phyloP scores from a whole-genome alignment of 1,140 invertebrate species.

The Drosophila seguyi region DNA sequence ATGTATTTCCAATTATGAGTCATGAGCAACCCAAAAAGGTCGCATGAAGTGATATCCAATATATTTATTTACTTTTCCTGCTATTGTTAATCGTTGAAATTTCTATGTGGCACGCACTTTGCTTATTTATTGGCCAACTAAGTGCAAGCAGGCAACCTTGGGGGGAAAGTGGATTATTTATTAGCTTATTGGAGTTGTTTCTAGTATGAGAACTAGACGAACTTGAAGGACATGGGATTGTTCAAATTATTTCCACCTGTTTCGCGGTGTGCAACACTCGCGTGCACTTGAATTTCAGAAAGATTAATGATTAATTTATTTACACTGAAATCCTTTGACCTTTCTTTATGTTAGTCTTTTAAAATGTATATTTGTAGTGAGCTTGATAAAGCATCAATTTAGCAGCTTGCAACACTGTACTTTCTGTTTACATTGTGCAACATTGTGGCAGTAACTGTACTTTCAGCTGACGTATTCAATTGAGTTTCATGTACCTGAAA shows the following conservation, averaged over 20 bases:
- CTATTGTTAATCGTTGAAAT: conserved; percentile 20
- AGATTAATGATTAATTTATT: not conserved
- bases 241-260: not conserved
- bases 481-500: not conserved
- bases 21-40: conserved; percentile 26
- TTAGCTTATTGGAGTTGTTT: conserved; percentile 8
- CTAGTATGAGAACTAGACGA: conserved; percentile 13
- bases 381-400: not conserved
- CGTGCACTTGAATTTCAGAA: not conserved
- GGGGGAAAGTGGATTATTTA: conserved; percentile 30
- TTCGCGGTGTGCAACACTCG: not conserved
- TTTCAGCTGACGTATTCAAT: conserved; percentile 3
- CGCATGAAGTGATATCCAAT: conserved; percentile 4
- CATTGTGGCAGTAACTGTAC: conserved; percentile 2
- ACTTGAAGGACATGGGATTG: conserved; percentile 4
- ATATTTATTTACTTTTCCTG: conserved; percentile 9
- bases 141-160: not conserved
- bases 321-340: not conserved
- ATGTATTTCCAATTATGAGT: conserved; percentile 28
- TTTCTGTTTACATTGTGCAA: not conserved
- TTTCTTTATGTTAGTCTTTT: not conserved
- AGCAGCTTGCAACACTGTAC: conserved; percentile 1
- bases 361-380: too few species aligned
- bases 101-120: conserved; percentile 25
- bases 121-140: conserved; percentile 23